A percentile compares a stretch with the other conserved stretches of the same genome.
Evolutionary conservation across 2,113 vertebrate genomes (phyloP).

Genomic region (Narcine bancroftii): DNA sequence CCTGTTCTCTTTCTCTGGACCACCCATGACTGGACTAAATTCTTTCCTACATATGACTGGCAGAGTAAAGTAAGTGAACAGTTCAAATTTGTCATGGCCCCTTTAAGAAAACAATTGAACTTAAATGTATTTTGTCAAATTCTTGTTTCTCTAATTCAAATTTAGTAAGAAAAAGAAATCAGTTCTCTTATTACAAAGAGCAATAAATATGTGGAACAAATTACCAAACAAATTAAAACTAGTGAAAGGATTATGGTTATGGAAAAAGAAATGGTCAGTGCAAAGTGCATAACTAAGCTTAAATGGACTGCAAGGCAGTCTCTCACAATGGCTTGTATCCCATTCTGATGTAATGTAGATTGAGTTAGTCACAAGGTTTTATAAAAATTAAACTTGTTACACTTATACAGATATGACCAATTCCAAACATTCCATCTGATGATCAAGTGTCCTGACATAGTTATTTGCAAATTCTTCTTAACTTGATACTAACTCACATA

Average conservation of each 20-base stretch:
- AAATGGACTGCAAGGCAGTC: not conserved
- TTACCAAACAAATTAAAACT: not conserved
- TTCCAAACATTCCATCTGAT: too few relatives aligned
- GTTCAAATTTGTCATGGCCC: not conserved
- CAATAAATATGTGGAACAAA: not conserved
- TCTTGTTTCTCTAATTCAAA: not conserved
- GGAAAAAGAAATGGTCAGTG: not conserved
- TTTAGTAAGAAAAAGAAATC: not conserved
- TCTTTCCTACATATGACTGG: not conserved
- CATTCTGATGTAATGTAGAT: too few relatives aligned
- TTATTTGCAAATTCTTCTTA: too few relatives aligned
- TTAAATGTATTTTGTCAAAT: conserved; percentile 3
- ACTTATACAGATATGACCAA: too few relatives aligned
- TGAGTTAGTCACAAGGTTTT: too few relatives aligned
- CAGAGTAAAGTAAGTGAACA: not conserved
- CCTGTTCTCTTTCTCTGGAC: not conserved
- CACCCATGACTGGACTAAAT: not conserved
- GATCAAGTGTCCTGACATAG: too few relatives aligned
- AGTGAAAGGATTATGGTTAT: not conserved
- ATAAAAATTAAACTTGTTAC: too few relatives aligned
- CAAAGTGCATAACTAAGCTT: not conserved
- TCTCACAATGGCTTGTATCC: not conserved
- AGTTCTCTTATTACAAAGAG: not conserved
- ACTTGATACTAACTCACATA: too few relatives aligned
- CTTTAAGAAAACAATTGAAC: not conserved